phyloP scores from a whole-genome alignment of 2,888 invertebrate genomes.

The Pristionchus maxplancki region DNA sequence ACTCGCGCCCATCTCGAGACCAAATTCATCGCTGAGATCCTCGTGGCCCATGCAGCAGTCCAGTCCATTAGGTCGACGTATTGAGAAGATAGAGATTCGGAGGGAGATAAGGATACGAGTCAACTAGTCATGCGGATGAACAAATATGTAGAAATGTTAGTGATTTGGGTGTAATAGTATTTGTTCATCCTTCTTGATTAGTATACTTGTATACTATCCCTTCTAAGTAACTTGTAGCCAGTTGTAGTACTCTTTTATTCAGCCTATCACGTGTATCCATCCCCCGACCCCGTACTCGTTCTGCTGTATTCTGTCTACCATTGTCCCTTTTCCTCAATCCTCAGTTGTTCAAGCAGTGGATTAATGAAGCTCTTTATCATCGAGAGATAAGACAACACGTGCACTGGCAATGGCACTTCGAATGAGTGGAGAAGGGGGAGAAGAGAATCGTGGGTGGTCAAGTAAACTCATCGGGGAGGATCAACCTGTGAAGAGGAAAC shows the following conservation, averaged over 20 bases:
- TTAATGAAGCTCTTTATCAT: neutral
- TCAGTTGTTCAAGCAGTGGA: constrained; percentile 32
- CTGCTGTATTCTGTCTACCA: constrained; percentile 1
- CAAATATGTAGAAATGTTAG: neutral
- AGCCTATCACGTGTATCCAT: constrained; percentile 13
- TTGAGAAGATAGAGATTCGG: constrained; percentile 51
- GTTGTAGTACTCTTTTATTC: neutral
- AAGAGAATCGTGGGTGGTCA: constrained; percentile 12
- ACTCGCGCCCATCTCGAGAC: constrained; percentile 64
- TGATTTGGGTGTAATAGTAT: neutral
- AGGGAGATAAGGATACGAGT: neutral
- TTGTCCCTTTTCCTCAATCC: neutral
- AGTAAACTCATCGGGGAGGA: constrained; percentile 19
- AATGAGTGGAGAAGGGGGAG: neutral
- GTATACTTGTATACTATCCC: neutral
- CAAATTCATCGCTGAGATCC: constrained; percentile 86
- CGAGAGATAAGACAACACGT: neutral
- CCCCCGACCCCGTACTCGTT: neutral
- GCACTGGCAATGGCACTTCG: constrained; percentile 13
- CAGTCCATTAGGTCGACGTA: constrained; percentile 79
- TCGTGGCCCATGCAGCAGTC: constrained; percentile 91
- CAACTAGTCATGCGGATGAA: neutral
- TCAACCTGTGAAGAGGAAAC: neutral
- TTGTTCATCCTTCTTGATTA: neutral
- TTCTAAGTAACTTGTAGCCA: neutral